These are phyloP conservation scores for Tilapia sparmanii DNA, from an alignment of 2,113 vertebrate genomes.

Conservation along the genomic window DNA sequence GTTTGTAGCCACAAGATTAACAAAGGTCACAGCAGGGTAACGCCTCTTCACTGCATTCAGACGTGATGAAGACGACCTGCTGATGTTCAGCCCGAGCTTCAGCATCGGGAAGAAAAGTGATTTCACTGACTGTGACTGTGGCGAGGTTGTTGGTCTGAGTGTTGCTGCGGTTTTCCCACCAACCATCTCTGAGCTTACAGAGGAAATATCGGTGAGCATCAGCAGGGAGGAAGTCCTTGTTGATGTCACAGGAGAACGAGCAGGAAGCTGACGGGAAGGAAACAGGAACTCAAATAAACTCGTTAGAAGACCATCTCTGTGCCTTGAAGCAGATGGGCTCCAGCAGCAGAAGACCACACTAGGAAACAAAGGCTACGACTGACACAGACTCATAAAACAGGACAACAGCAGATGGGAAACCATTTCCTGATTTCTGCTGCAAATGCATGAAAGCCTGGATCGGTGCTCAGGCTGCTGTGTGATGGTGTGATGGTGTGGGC, in stretches of 20 bases:
- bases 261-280: not conserved
- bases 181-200: not conserved
- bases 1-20: not conserved
- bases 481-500: not conserved
- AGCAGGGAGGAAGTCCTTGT: not conserved
- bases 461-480: fast-evolving
- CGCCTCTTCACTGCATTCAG: not conserved
- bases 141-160: not conserved
- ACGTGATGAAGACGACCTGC: not conserved
- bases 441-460: not conserved
- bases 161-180: not conserved
- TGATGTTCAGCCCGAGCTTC: not conserved
- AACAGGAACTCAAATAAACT: fast-evolving
- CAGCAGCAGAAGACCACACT: not conserved
- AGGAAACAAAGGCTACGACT: not conserved
- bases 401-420: not conserved
- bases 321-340: not conserved
- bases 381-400: not conserved
- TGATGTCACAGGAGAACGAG: not conserved
- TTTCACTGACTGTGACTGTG: not conserved
- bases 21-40: not conserved
- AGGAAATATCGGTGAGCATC: not conserved
- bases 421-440: fast-evolving
- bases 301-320: not conserved
- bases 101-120: fast-evolving